These are phyloP conservation scores for Nasua narica DNA, from an alignment of 2,797 vertebrate genomes.

Conservation along the genomic window DNA sequence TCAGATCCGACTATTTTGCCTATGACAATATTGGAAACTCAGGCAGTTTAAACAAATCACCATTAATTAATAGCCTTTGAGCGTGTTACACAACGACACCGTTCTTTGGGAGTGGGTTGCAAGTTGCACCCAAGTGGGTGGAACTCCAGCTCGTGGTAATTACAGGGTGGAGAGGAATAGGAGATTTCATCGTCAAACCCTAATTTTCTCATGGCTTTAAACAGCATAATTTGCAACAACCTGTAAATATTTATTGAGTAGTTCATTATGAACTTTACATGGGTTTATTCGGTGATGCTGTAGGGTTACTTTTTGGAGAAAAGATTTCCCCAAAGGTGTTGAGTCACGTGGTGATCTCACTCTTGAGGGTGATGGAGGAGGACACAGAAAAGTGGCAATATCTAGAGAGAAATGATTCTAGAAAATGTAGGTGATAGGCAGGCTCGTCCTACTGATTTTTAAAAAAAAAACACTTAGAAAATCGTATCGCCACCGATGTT, in stretches of 20 bases:
- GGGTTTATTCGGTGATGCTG: background rate
- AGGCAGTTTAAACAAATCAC: background rate
- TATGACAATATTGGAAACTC: background rate
- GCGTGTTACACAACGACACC: background rate
- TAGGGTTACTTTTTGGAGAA: background rate
- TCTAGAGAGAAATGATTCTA: background rate
- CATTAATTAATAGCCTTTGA: background rate
- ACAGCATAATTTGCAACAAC: constrained; percentile 21
- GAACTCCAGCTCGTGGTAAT: background rate
- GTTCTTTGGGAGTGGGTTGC: background rate
- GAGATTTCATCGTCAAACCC: background rate
- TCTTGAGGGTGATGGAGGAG: background rate
- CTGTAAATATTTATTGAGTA: constrained; percentile 48
- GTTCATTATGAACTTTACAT: constrained; percentile 26
- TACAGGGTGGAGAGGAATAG: background rate
- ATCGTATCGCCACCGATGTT: background rate
- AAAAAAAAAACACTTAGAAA: background rate
- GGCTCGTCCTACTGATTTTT: background rate
- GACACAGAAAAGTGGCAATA: background rate
- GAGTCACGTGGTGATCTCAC: background rate
- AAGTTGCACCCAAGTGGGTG: background rate
- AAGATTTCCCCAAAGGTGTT: background rate
- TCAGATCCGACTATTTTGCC: background rate
- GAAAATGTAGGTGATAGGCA: background rate
- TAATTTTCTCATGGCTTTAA: background rate